phyloP scores from a whole-genome alignment of 2,797 vertebrate genomes.

The Alauda arvensis region DNA sequence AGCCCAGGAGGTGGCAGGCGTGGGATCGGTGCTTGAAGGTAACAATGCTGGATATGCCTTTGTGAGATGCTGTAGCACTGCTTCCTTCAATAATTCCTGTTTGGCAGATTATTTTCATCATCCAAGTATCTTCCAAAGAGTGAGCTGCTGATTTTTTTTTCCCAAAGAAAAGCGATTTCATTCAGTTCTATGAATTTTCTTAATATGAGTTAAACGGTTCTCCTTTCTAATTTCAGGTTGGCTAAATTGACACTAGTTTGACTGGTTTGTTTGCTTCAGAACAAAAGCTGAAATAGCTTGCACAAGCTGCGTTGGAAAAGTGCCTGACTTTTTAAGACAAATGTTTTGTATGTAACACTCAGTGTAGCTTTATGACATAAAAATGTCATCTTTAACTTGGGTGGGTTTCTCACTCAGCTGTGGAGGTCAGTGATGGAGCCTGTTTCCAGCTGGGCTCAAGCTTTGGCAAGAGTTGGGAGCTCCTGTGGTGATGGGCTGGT shows the following conservation, averaged over 20 bases:
- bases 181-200: background rate
- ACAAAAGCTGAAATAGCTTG: background rate
- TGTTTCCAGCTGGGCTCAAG: background rate
- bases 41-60: background rate
- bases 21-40: background rate
- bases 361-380: background rate
- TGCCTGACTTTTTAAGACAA: background rate
- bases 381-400: background rate
- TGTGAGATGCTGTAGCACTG: background rate
- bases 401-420: background rate
- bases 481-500: background rate
- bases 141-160: background rate
- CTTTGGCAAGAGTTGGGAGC: background rate
- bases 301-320: background rate
- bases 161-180: background rate
- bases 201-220: background rate
- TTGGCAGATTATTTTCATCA: background rate
- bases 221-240: background rate
- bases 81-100: background rate
- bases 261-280: background rate
- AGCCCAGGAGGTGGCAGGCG: background rate
- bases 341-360: background rate
- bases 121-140: background rate
- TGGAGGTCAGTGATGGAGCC: background rate
- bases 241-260: background rate